A percentile compares a stretch with the other conserved stretches of the same genome.
Conservation (phyloP, 2,888 invertebrate genomes). For the Agrilus mali region DNA sequence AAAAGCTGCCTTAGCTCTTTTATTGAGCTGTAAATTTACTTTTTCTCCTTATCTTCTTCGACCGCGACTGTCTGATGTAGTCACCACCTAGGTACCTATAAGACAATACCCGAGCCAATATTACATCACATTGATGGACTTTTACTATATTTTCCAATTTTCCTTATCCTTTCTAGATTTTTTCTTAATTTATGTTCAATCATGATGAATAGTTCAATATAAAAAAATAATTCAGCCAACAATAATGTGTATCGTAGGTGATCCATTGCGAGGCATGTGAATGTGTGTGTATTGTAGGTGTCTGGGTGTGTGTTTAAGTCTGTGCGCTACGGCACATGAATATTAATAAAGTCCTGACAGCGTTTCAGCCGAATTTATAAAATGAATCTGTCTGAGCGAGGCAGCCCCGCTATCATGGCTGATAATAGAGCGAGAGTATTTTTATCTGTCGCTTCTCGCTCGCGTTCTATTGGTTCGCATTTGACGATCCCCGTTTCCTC, state of each 20-base stretch:
- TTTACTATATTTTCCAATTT: too few relatives aligned
- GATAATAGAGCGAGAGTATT: slow-evolving; percentile 36
- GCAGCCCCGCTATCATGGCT: slow-evolving; percentile 35
- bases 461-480: slow-evolving; percentile 37
- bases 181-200: too few relatives aligned
- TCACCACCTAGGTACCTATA: neutral
- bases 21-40: slow-evolving; percentile 16
- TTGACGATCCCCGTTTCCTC: slow-evolving; percentile 26
- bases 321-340: slow-evolving; percentile 13
- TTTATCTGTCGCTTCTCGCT: slow-evolving; percentile 37
- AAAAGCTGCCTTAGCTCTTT: slow-evolving; percentile 16
- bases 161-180: too few relatives aligned
- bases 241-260: too few relatives aligned
- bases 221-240: too few relatives aligned
- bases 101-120: too few relatives aligned
- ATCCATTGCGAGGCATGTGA: too few relatives aligned
- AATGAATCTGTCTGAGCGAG: slow-evolving; percentile 31
- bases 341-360: slow-evolving; percentile 28
- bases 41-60: neutral
- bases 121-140: too few relatives aligned
- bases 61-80: neutral
- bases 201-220: too few relatives aligned
- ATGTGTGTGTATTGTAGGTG: too few relatives aligned
- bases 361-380: slow-evolving; percentile 31
- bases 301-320: too few relatives aligned